Base-by-base conservation (phyloP, 2,888 invertebrate genomes). In the Eupithecia vulgata region DNA sequence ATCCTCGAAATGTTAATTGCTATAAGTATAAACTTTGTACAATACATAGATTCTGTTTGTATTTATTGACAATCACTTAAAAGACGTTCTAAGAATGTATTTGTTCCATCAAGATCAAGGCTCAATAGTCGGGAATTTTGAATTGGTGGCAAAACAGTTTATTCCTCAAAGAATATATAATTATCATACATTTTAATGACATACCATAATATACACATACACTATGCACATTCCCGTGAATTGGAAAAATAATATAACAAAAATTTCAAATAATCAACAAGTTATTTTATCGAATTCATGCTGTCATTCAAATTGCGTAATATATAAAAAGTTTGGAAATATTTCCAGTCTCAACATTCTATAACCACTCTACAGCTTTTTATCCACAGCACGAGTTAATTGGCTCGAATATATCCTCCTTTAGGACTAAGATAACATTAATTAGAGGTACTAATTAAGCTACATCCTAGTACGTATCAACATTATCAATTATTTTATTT, bases 401-500 rank as follows among this genome's bases (percentile, higher is more conserved):
- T 71, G 45, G 48, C 65, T 48, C 57, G 10, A 45, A 7, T 57
- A 71, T 68, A 21, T 70, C 71, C 71, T 74, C 74, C 72, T 75
- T 68, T 67, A 74, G 69, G 48, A 21, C 35, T 48, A 52, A 74
- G 74, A 71, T 71, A 69, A 71, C 25, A 62, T 69, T 74, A 74
- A 74, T 74, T 69, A 70, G 52, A 75, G 59, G 48, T 68, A 71
- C 68, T 78, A 77, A 79, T 78, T 78, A 78, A 73, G 62, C 71
- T 68, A 67, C 73, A 76, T 75, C 73, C 34, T 65, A 77, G 64
- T 65, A 57, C 48, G 59, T 79, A 76, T 74, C 70, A 70, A 72
- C 69, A 72, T 76, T 79, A 79, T 77, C 72, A 79, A 79, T 76
- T 75, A 75, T 72, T 75, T 67, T 72, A 70, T 65, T 72, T 73